Evolutionary conservation across 1,140 invertebrate genomes (phyloP), one percentile per base, ranked within the genome.

Genomic region (Dysdera silvatica): DNA sequence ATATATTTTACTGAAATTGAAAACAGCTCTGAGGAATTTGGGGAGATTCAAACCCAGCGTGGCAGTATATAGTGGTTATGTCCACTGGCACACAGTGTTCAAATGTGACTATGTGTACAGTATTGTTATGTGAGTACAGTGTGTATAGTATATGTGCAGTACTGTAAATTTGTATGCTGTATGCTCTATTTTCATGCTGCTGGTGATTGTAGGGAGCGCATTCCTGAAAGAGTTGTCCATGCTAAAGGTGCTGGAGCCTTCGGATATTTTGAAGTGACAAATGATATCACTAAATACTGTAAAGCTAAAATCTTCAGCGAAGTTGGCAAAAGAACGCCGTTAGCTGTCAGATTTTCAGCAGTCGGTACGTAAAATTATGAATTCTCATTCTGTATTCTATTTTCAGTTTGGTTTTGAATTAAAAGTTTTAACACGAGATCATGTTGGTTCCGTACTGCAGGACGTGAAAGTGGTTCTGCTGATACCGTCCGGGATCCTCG

Each of bases 241-340:
- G 95, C 95, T 0, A 98, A 98, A 78, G 95, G 95, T 70, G 90
- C 88, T 51, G 87, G 93, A 69, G 95, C 95, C 14, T 97, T 96
- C 79, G 95, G 95, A 1, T 95, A 95, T 73, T 95, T 98, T 74
- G 92, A 97, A 77, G 87, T 92, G 3, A 95, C 91, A 0, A 85
- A 95, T 70, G 89, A 96, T 73, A 90, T 97, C 24, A 83, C 83
- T 2, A 84, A 87, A 62, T 95, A 92, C 71, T 83, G 78, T 45
- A 91, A 88, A 62, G 90, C 91, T 0, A 84, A 84, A 49, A 74
- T 95, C 0, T 96, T 97, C 75, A 83, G 85, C 31, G 75, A 80
- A 45, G 80, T 95, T 48, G 92, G 91, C 23, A 94, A 95, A 72
- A 83, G 80, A 66, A 96, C 91, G 8, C 87, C 87, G 0, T 74